A percentile compares a stretch with the other conserved stretches of the same genome.
Evolutionary conservation across 2,888 invertebrate species (phyloP).

Genomic region (Pinctada fucata): DNA sequence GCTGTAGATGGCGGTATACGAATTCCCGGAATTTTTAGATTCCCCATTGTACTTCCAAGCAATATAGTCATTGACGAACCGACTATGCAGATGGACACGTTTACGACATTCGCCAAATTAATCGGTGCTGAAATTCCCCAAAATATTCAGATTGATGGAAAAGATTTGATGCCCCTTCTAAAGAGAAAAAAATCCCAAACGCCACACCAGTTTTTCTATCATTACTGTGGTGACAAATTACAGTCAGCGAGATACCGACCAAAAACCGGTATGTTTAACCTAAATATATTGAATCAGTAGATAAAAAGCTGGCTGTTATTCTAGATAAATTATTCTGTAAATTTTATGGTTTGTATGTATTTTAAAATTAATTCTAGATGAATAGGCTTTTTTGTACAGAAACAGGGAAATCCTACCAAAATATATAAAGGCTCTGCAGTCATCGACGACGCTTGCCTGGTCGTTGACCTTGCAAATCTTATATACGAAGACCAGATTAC

Average conservation of each 20-base stretch:
- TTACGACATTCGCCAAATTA: slow-evolving; percentile 71
- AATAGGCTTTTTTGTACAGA: no score
- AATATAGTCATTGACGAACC: slow-evolving; percentile 63
- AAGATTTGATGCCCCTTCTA: slow-evolving; percentile 71
- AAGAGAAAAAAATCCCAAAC: slow-evolving; percentile 47
- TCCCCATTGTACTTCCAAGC: slow-evolving; percentile 66
- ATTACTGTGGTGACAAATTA: slow-evolving; percentile 73
- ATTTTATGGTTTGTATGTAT: no score
- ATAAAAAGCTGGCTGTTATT: no score
- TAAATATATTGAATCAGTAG: no score
- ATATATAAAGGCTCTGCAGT: no score
- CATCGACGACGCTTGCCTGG: no score
- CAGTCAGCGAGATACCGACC: slow-evolving; percentile 69
- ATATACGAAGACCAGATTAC: no score
- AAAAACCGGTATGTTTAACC: slow-evolving; percentile 43
- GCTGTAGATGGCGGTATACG: slow-evolving; percentile 76
- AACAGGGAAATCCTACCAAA: no score
- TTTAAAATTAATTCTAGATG: no score
- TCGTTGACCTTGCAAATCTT: no score
- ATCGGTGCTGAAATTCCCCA: slow-evolving; percentile 56
- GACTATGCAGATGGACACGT: slow-evolving; percentile 75
- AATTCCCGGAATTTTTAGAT: slow-evolving; percentile 73
- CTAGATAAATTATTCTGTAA: no score
- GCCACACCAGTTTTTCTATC: slow-evolving; percentile 73
- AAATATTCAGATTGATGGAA: slow-evolving; percentile 72